Conservation (phyloP, 2,888 invertebrate genomes). For the Hesperia comma region DNA sequence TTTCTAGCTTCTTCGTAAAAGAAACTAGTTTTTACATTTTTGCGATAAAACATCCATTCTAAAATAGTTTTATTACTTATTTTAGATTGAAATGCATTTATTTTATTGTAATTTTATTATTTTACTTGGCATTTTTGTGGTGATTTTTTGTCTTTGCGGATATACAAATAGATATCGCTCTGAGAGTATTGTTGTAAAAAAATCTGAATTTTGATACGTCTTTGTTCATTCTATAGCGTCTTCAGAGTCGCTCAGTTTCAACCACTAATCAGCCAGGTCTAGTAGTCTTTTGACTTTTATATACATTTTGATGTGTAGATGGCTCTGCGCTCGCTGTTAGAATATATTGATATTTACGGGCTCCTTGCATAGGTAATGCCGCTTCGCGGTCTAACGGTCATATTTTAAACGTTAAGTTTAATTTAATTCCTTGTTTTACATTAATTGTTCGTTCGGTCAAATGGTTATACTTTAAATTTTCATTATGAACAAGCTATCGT, state of each 20-base stretch:
- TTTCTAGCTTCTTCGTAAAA: too few species aligned
- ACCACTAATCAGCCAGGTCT: background rate
- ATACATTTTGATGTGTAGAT: conserved; percentile 26
- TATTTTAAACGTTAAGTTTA: conserved; percentile 5
- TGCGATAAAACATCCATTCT: too few species aligned
- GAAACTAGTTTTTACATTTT: too few species aligned
- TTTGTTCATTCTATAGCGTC: background rate
- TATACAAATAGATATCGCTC: too few species aligned
- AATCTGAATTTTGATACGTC: background rate
- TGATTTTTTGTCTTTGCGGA: too few species aligned
- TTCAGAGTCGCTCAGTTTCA: background rate
- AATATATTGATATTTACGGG: conserved; percentile 3
- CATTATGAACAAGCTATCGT: too few species aligned
- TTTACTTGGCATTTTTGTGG: too few species aligned
- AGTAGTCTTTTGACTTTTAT: conserved; percentile 22
- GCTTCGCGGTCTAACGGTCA: background rate
- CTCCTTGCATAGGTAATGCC: conserved; percentile 4
- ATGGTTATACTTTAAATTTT: background rate
- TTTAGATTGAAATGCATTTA: background rate
- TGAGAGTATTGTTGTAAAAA: too few species aligned
- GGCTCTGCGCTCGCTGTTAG: conserved; percentile 26
- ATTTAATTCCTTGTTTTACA: conserved; percentile 7
- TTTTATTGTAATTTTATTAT: background rate
- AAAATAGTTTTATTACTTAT: too few species aligned
- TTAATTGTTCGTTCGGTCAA: background rate